Base-by-base conservation (phyloP, 1,140 invertebrate species). In the Brachionus sp. region DNA sequence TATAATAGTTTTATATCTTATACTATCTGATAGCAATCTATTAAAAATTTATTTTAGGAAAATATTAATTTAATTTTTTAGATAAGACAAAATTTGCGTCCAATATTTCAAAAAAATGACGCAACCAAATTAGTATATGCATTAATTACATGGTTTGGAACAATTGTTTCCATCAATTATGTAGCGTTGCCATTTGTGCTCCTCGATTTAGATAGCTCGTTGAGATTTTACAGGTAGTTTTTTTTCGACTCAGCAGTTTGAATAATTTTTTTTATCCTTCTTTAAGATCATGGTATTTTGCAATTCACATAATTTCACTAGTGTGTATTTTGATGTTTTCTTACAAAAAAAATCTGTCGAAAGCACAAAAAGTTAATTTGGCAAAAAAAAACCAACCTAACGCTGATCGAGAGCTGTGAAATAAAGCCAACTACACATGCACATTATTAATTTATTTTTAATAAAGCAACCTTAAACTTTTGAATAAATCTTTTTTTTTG, bases 41-140 rank as follows among this genome's bases (percentile, higher is more conserved):
- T 33, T 37, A 35, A 66, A 66, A 19, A 33, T 13, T 13, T 12
- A 29, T 33, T 10, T 37, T 70, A 19, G 2, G 19, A 73, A 42
- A 16, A 19, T 10, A 42, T 3, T 16, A 73, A 3, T 19, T 73
- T 73, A 19, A 42, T 73, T 16, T 44, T 46, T 25, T n/a, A 80
- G 77, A 57, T 80, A 9, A 80, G 77, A 80, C 50, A 80, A 42
- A 62, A 44, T 25, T 25, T 82, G 23, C 35, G 80, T 1, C 80
- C 57, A 50, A 33, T 42, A 13, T 82, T 82, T 68, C 80, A 68
- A 70, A 68, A 44, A 57, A 82, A 44, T 46, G 35, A 66, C 12
- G 12, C 6, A 23, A 82, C 37, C 12, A 68, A 68, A 68, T 6
- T 13, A 35, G 19, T 82, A n/a, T 82, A 82, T 35, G 37, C 80